Evolutionary conservation across 2,113 vertebrate species (phyloP), one percentile per base, ranked within the genome.

Genomic region (Malurus elegans): DNA sequence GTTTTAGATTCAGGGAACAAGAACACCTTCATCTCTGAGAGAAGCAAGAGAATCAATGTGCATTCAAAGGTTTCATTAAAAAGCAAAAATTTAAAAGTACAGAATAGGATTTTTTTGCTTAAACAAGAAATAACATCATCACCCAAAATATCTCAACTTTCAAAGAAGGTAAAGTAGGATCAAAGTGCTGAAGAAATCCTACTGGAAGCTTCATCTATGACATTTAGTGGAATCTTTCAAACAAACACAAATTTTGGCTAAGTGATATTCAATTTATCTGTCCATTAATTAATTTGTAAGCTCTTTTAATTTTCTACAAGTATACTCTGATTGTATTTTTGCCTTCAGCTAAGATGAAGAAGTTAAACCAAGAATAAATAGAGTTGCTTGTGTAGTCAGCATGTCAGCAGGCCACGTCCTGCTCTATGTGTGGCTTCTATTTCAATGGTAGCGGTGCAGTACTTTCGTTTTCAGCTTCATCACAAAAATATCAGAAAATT

Each of bases 401-500:
- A 93, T n/a, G 48, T 95, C 96, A 97, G 89, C n/a, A 42, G 95
- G 71, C 93, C 60, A 42, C 34, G 50, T 56, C 54, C 91, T 72
- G 89, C 94, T 96, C 92, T 70, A 74, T 94, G 75, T 73, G 86
- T 96, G 28, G 86, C 90, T 95, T 95, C 84, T 38, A 6, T 89
- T 95, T 40, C 62, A 62, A 34, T 8, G 7, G 69, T 80, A 76
- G 88, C 88, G 34, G 47, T 91, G 75, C 53, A 84, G 92, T 94
- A 96, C 81, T 96, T 96, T 93, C 15, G 8, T 92, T 97, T 96
- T 88, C 85, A 79, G 58, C 95, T 95, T 95, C 94, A 95, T 94
- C 90, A 95, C 62, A 96, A 97, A 97, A 96, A 92, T 76, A 92
- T 75, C 80, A 92, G 82, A 97, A 97, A 97, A 97, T 88, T 96